Evolutionary conservation across 37 sponge, comb jelly and placozoan species (phyloP).

Genomic region (Mnemiopsis leidyi): DNA sequence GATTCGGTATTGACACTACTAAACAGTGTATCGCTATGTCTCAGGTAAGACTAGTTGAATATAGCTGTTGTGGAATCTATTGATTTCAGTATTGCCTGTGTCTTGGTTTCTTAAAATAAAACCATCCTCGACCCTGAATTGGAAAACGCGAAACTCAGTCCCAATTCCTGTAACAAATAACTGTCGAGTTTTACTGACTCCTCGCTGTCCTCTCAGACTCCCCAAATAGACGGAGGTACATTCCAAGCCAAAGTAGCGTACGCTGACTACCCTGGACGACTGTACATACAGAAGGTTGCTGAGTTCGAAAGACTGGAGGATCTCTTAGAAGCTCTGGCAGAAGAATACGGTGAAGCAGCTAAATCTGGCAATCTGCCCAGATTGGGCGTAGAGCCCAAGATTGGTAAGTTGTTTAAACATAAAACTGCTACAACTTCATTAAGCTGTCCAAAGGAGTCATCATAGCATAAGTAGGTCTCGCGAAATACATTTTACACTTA

Average conservation of each 20-base stretch:
- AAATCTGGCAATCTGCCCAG: not conserved
- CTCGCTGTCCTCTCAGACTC: not conserved
- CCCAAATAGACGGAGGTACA: slow-evolving; percentile 8
- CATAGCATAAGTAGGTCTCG: no score
- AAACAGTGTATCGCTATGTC: not conserved
- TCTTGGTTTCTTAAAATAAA: no score
- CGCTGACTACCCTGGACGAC: not conserved
- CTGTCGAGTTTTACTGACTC: no score
- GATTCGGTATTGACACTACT: not conserved
- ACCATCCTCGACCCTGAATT: no score
- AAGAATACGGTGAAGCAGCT: not conserved
- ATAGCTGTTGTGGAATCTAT: no score
- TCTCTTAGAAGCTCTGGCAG: not conserved
- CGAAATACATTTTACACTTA: no score
- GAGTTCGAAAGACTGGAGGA: not conserved
- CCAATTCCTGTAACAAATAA: no score
- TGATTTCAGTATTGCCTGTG: no score
- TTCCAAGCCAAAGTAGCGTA: not conserved
- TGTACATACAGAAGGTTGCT: not conserved
- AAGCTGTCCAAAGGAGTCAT: no score
- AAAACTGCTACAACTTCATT: not conserved
- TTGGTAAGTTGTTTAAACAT: not conserved
- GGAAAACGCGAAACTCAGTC: no score
- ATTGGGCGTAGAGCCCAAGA: not conserved
- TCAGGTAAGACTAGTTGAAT: no score